These are phyloP conservation scores for Condylura cristata DNA, from an alignment of 2,113 vertebrate species.

Conservation along the genomic window DNA sequence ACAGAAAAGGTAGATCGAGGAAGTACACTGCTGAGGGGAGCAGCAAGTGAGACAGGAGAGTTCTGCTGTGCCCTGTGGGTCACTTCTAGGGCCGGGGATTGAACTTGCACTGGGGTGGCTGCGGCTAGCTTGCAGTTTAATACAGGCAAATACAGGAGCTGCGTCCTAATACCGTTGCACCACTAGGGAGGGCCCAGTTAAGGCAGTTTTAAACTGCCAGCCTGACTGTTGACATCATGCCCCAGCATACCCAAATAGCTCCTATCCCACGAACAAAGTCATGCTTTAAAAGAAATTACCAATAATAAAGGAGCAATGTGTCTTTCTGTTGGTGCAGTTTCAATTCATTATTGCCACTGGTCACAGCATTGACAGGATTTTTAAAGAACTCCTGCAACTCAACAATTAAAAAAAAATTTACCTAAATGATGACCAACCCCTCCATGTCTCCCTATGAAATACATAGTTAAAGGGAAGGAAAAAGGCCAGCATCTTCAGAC, in stretches of 20 bases:
- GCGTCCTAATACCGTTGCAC: too few relatives aligned
- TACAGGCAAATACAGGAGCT: too few relatives aligned
- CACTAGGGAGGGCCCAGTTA: too few relatives aligned
- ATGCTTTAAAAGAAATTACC: slow-evolving; percentile 87
- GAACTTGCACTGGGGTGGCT: too few relatives aligned
- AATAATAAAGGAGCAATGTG: slow-evolving; percentile 77
- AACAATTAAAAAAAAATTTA: slow-evolving; percentile 89
- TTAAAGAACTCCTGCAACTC: slow-evolving; percentile 90
- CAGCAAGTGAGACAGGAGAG: too few relatives aligned
- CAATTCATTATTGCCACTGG: neutral
- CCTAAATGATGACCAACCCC: slow-evolving; percentile 92
- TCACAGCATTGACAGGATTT: slow-evolving; percentile 80
- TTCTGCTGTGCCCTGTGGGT: too few relatives aligned
- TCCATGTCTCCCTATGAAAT: slow-evolving; percentile 89
- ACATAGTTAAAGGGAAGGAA: slow-evolving; percentile 89
- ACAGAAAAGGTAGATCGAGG: too few relatives aligned
- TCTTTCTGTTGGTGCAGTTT: neutral
- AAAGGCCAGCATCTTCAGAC: slow-evolving; percentile 88
- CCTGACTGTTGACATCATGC: neutral
- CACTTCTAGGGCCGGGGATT: too few relatives aligned
- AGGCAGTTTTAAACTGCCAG: neutral
- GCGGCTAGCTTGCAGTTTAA: too few relatives aligned
- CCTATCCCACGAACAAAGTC: slow-evolving; percentile 82
- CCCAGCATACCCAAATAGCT: neutral
- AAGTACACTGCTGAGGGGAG: too few relatives aligned